These are phyloP conservation scores for Aldabrachelys gigantea DNA, from an alignment of 2,113 vertebrate species.

Conservation along the genomic window DNA sequence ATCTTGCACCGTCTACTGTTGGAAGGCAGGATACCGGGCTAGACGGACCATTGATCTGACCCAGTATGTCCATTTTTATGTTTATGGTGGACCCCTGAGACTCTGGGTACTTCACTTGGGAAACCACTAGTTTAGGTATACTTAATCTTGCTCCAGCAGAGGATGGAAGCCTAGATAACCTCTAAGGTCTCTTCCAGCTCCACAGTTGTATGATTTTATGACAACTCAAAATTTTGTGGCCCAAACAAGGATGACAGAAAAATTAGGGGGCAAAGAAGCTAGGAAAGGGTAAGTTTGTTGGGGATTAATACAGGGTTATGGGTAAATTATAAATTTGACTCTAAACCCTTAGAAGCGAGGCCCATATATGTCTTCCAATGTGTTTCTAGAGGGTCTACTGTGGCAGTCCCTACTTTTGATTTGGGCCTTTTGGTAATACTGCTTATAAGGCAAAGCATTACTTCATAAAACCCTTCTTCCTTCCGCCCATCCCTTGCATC, in stretches of 20 bases:
- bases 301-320: not conserved
- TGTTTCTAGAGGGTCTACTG: not conserved
- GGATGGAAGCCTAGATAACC: not conserved
- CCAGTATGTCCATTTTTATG: too few relatives aligned
- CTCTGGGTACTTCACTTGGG: not conserved
- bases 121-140: not conserved
- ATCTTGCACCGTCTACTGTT: too few relatives aligned
- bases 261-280: not conserved
- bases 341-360: not conserved
- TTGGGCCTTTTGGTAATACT: not conserved
- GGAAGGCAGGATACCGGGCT: not conserved
- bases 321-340: not conserved
- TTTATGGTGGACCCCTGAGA: not conserved
- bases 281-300: not conserved
- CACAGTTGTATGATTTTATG: not conserved
- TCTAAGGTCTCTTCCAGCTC: not conserved
- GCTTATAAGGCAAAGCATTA: not conserved
- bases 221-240: not conserved
- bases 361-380: not conserved
- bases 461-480: not conserved
- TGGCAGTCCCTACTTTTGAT: not conserved
- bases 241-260: not conserved
- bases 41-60: not conserved
- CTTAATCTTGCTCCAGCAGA: not conserved
- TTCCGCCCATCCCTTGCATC: not conserved